phyloP scores from a whole-genome alignment of 2,113 vertebrate genomes.

The Microtus oregoni region DNA sequence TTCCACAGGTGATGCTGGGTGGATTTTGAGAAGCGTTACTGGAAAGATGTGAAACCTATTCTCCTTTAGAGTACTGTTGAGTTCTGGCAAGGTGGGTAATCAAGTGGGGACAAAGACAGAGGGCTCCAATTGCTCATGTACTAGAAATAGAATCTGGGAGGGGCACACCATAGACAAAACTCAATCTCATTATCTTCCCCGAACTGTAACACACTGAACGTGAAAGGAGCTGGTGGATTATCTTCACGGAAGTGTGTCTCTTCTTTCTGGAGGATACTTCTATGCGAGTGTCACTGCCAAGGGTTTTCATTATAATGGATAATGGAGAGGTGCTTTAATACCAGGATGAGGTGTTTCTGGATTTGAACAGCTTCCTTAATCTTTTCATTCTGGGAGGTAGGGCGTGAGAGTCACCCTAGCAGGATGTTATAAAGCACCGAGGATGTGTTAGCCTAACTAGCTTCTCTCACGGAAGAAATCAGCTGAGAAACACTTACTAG shows the following conservation, averaged over 20 bases:
- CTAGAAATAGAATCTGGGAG: background rate
- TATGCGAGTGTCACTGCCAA: background rate
- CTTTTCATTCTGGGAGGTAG: background rate
- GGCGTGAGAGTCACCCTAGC: background rate
- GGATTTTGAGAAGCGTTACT: background rate
- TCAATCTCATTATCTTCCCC: background rate
- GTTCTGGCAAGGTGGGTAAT: background rate
- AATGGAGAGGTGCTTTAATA: background rate
- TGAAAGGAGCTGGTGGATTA: background rate
- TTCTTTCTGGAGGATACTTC: background rate
- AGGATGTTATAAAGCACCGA: background rate
- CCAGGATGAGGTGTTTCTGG: background rate
- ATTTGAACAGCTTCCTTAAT: slow-evolving; percentile 1
- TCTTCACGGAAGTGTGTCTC: background rate
- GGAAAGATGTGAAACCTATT: background rate
- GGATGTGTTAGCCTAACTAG: background rate
- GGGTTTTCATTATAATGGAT: background rate
- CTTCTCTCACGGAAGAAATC: background rate
- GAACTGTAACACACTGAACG: background rate
- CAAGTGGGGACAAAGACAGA: background rate
- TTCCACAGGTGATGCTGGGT: background rate
- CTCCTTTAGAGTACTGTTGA: background rate
- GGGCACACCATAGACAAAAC: background rate
- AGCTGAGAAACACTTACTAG: background rate
- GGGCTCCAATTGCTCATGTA: background rate